Conservation (phyloP, 2,888 invertebrate genomes). For the Heterodera filipjevi region DNA sequence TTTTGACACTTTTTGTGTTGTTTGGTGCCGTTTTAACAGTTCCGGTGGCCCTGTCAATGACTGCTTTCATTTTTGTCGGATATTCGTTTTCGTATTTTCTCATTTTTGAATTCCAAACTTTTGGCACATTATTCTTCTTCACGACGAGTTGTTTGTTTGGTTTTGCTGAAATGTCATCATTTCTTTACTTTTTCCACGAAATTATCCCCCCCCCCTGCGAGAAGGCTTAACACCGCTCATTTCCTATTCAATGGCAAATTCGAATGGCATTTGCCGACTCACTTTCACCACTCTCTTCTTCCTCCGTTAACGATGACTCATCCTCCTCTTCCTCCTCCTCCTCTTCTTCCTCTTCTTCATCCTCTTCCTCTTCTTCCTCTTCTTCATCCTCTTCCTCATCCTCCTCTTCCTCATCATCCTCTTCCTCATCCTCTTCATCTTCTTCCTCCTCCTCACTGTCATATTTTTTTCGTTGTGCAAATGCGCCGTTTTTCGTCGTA, state of each 20-base stretch:
- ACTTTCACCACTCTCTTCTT: neutral
- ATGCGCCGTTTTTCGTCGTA: neutral
- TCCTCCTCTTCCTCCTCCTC: neutral
- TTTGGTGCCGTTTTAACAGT: neutral
- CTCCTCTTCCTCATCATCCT: neutral
- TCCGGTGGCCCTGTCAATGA: neutral
- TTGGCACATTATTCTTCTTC: neutral
- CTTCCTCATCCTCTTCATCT: neutral
- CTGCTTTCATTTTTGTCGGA: conserved; percentile 6
- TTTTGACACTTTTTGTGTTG: neutral
- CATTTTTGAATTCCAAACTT: neutral
- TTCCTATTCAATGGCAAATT: neutral
- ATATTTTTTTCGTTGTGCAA: neutral
- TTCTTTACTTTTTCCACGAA: neutral
- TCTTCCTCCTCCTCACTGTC: neutral
- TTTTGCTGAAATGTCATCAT: neutral
- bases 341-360: neutral
- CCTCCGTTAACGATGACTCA: neutral
- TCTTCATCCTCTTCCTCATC: neutral
- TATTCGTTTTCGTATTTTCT: neutral
- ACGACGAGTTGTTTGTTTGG: no score
- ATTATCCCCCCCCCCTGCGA: no score
- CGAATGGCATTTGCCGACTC: neutral
- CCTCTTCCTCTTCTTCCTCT: neutral
- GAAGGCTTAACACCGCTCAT: no score